Base-by-base conservation (phyloP, 2,113 vertebrate genomes). In the Forbesichthys papilliferus region DNA sequence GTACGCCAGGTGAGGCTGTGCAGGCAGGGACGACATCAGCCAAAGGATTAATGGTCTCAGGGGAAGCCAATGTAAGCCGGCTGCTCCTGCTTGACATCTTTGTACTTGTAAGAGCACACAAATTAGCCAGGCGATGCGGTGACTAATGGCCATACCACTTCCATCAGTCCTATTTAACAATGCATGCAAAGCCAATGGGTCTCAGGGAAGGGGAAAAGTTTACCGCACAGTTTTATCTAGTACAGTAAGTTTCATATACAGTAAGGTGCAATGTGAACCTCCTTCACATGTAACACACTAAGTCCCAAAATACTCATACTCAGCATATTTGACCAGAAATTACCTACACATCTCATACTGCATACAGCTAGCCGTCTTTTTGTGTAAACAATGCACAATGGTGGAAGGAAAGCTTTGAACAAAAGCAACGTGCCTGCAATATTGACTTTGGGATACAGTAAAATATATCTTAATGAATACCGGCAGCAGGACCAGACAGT, bases 51-150 rank as follows among this genome's bases (percentile, higher is more conserved):
- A 92, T 91, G 84, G 86, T 90, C 91, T 82, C 87, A 7, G 67
- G 91, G 91, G 91, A 89, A 73, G 84, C 86, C 83, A 87, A 92
- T 87, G 92, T 92, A 92, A 93, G 91, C 88, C 84, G 86, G 79
- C 87, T 81, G 91, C 90, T 90, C 89, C 87, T 71, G 86, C 86
- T 89, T 92, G 92, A 93, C 93, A 92, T 92, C 92, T 93, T 87
- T 91, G 91, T 91, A 91, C 91, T 92, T 91, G 93, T 93, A 91
- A 93, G 91, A 92, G 90, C 86, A 91, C 85, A 90, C 88, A 93
- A 93, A 93, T 92, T 92, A 93, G 90, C 91, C 89, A 88, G 80
- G 86, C 85, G 88, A 90, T 80, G 84, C 73, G 14, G 86, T 90
- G 88, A 93, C 85, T 91, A 92, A 93, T 91, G 91, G 87, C 81